phyloP scores from a whole-genome alignment of 2,888 invertebrate species.

The Trimorus sp. region DNA sequence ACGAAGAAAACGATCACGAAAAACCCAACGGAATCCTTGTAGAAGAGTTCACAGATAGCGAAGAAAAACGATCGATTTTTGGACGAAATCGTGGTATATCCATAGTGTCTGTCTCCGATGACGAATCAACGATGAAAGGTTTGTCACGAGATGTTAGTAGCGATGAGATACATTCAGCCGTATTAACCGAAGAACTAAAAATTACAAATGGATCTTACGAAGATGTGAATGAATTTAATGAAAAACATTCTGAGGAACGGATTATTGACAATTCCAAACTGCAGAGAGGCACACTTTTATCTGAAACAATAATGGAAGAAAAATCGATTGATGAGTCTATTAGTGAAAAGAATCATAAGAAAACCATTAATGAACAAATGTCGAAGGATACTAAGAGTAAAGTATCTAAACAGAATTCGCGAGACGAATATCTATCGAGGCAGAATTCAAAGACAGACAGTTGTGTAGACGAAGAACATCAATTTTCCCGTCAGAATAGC shows the following conservation, averaged over 20 bases:
- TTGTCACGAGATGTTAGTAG: conserved; percentile 84
- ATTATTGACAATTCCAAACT: conserved; percentile 69
- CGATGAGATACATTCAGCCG: conserved; percentile 82
- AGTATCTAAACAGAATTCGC: conserved; percentile 36
- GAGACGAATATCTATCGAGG: conserved; percentile 36
- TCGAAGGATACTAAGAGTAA: conserved; percentile 12
- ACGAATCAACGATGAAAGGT: conserved; percentile 84
- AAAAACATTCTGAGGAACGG: conserved; percentile 66
- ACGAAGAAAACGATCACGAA: conserved; percentile 78
- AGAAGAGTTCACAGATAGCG: conserved; percentile 81
- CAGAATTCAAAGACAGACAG: conserved; percentile 52
- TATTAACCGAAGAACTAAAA: conserved; percentile 68
- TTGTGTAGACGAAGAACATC: conserved; percentile 51
- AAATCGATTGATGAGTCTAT: conserved; percentile 83
- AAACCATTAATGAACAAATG: background rate
- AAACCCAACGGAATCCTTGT: conserved; percentile 78
- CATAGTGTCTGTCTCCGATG: conserved; percentile 86
- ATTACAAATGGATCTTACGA: conserved; percentile 70
- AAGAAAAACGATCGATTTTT: conserved; percentile 79
- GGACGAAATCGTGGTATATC: conserved; percentile 84
- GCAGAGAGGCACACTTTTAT: conserved; percentile 69
- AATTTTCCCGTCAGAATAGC: conserved; percentile 54
- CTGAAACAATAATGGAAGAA: conserved; percentile 81
- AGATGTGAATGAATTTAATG: conserved; percentile 69
- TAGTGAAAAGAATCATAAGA: conserved; percentile 74